These are phyloP conservation scores for Muscicapa striata DNA, from an alignment of 2,797 vertebrate species.

Conservation along the genomic window DNA sequence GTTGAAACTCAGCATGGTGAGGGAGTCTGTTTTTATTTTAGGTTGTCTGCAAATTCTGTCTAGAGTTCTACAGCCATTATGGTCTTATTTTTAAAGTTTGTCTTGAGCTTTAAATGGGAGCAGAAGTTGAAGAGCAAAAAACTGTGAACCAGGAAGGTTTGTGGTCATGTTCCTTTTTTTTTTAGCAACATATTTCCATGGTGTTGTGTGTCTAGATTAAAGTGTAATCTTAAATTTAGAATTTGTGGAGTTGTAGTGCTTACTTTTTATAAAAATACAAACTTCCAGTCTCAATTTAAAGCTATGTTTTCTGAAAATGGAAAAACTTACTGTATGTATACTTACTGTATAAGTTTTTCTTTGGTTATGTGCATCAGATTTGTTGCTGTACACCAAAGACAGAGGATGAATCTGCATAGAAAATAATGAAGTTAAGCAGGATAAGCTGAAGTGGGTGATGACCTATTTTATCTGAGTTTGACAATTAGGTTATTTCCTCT, in stretches of 20 bases:
- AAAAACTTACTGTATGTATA: background rate
- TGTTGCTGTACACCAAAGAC: background rate
- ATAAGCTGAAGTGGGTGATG: background rate
- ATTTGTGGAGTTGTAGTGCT: background rate
- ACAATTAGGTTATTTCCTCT: background rate
- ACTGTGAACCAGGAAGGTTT: background rate
- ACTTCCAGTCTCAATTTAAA: background rate
- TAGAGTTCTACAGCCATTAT: background rate
- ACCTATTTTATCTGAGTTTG: background rate
- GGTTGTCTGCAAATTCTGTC: background rate
- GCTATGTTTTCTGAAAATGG: background rate
- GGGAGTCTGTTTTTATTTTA: background rate
- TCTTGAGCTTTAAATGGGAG: background rate
- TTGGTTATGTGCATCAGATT: background rate
- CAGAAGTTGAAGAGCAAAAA: background rate
- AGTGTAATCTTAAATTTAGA: background rate
- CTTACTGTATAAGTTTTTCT: background rate
- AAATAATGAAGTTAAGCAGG: background rate
- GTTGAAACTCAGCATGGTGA: background rate
- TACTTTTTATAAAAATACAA: background rate
- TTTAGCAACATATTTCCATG: background rate
- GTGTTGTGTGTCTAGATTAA: background rate
- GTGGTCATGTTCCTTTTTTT: background rate
- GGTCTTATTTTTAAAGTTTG: slow-evolving; percentile 14
- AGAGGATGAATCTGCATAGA: background rate